Conservation (phyloP, 1,140 invertebrate genomes). For the Pseudomyrmex gracilis region DNA sequence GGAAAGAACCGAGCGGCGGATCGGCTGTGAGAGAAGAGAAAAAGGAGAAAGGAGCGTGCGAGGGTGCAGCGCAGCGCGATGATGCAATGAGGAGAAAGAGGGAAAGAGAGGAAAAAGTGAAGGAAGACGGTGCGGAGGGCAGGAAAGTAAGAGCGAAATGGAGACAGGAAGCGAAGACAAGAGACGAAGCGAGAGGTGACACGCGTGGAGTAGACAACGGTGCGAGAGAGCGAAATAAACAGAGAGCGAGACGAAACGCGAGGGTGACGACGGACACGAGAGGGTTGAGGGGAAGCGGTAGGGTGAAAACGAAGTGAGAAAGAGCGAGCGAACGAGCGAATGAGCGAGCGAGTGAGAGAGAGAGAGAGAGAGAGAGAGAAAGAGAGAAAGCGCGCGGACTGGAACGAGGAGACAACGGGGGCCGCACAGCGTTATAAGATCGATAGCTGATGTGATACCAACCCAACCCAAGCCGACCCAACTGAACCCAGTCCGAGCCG, state of each 20-base stretch:
- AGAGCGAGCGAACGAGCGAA: constrained; percentile 36
- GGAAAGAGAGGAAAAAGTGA: constrained; percentile 37
- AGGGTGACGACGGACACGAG: constrained; percentile 41
- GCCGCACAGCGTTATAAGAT: constrained; percentile 81
- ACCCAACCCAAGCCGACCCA: constrained; percentile 77
- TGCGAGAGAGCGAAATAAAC: constrained; percentile 34
- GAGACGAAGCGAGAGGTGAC: constrained; percentile 31
- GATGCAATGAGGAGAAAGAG: constrained; percentile 55
- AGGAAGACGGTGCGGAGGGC: constrained; percentile 57
- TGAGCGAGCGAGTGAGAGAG: constrained; percentile 23
- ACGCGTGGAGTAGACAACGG: constrained; percentile 49
- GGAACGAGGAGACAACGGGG: constrained; percentile 74
- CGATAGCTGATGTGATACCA: constrained; percentile 84
- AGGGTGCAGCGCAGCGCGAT: constrained; percentile 49
- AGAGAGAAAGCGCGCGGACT: constrained; percentile 20
- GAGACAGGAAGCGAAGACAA: constrained; percentile 63
- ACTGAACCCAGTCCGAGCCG: constrained; percentile 77
- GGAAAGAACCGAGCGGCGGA: constrained; percentile 37
- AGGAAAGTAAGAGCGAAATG: constrained; percentile 66
- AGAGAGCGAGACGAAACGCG: constrained; percentile 29
- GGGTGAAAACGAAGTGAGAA: constrained; percentile 28
- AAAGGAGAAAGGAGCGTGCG: constrained; percentile 46
- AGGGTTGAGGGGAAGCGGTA: constrained; percentile 9
- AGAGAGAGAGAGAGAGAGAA: constrained; percentile 54
- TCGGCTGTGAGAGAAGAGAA: constrained; percentile 39